Conservation (phyloP, 2,113 vertebrate genomes). For the Noctilio leporinus region DNA sequence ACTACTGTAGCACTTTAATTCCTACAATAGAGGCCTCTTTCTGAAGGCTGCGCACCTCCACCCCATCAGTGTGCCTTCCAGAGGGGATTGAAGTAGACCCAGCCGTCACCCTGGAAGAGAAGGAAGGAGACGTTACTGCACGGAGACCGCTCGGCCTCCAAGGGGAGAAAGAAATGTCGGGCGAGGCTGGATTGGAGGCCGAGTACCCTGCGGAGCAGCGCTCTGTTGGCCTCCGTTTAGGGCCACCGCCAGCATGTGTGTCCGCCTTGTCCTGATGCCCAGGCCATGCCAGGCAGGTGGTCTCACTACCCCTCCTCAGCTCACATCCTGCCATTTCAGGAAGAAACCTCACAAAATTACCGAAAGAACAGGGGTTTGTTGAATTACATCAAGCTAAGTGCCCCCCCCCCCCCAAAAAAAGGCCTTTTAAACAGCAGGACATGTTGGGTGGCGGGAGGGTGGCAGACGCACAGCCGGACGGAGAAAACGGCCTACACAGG, state of each 20-base stretch:
- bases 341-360: not conserved
- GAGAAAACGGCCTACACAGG: not conserved
- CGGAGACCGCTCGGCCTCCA: not conserved
- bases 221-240: not conserved
- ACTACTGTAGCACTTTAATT: constrained; percentile 75
- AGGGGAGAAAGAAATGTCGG: not conserved
- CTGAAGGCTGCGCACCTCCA: constrained; percentile 55
- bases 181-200: not conserved
- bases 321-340: not conserved
- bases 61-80: constrained; percentile 88
- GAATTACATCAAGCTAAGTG: not conserved
- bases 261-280: not conserved
- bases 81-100: constrained; percentile 89
- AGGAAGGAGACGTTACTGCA: constrained; percentile 52
- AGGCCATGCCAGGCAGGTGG: not conserved
- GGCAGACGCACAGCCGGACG: fast-evolving
- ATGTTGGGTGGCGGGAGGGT: too few species aligned
- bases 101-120: constrained; percentile 87
- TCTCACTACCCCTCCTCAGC: not conserved
- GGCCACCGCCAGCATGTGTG: fast-evolving
- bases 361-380: not conserved
- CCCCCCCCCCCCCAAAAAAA: too few species aligned
- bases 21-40: constrained; percentile 63
- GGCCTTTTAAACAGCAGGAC: not conserved
- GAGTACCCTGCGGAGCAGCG: fast-evolving